Percentiles rank a stretch among this genome's conserved stretches.
Conservation (phyloP, 2,797 vertebrate species). For the Hoplostethus mediterraneus region DNA sequence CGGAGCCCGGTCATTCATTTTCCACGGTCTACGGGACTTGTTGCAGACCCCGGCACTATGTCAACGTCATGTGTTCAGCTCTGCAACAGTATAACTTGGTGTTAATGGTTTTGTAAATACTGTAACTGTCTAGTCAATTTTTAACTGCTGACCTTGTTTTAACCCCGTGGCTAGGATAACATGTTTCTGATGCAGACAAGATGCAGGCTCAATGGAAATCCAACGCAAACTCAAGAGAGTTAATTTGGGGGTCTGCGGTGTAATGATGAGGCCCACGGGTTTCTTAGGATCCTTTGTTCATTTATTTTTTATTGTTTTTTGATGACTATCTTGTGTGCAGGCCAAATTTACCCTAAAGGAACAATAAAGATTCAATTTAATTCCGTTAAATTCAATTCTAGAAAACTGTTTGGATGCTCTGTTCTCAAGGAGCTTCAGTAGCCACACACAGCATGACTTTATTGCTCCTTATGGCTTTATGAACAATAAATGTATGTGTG, state of each 20-base stretch:
- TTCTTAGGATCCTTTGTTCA: slow-evolving; percentile 60
- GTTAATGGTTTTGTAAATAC: neutral
- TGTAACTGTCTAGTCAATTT: slow-evolving; percentile 34
- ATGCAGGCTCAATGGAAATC: slow-evolving; percentile 50
- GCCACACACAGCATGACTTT: slow-evolving; percentile 38
- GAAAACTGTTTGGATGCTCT: slow-evolving; percentile 24
- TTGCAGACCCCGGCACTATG: neutral
- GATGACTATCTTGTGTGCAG: slow-evolving; percentile 30
- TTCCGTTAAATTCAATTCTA: slow-evolving; percentile 17
- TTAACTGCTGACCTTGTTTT: slow-evolving; percentile 38
- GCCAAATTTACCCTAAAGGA: slow-evolving; percentile 27
- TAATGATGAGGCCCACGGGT: too few relatives aligned
- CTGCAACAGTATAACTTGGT: slow-evolving; percentile 7
- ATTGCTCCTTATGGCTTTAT: slow-evolving; percentile 22
- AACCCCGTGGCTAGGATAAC: slow-evolving; percentile 31
- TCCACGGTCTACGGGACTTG: too few relatives aligned
- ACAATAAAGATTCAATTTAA: slow-evolving; percentile 21
- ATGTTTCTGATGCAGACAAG: slow-evolving; percentile 32
- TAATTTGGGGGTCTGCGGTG: too few relatives aligned
- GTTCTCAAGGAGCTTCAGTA: slow-evolving; percentile 30
- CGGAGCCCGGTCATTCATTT: too few relatives aligned
- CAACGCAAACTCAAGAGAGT: slow-evolving; percentile 38
- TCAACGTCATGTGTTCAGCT: neutral
- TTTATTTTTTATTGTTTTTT: slow-evolving; percentile 52
- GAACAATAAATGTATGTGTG: slow-evolving; percentile 9